phyloP scores from a whole-genome alignment of 2,888 invertebrate species.

The Lasioglossum lativentre region DNA sequence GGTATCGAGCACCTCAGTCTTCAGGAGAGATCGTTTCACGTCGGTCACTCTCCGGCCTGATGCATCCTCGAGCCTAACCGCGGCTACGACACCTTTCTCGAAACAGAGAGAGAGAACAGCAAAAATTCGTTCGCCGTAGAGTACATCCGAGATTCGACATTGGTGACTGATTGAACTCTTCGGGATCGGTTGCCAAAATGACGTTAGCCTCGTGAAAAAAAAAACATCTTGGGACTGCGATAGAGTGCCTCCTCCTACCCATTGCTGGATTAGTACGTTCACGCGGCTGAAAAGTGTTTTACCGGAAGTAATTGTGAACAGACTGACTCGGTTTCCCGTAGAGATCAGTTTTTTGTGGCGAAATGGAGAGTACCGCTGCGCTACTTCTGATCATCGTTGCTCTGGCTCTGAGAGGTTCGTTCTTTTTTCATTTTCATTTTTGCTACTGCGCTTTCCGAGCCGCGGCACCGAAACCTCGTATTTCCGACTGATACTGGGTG shows the following conservation, averaged over 20 bases:
- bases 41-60: conserved; percentile 56
- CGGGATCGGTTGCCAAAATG: conserved; percentile 51
- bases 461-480: background rate
- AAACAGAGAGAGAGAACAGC: background rate
- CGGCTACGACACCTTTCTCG: background rate
- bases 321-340: background rate
- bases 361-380: conserved; percentile 68
- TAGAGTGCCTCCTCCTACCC: conserved; percentile 41
- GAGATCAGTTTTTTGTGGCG: conserved; percentile 19
- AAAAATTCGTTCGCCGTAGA: background rate
- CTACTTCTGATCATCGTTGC: conserved; percentile 62
- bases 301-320: conserved; percentile 4
- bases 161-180: conserved; percentile 7
- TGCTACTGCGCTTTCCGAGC: background rate
- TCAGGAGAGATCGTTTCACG: conserved; percentile 73
- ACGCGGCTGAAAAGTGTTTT: conserved; percentile 16
- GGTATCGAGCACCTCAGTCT: conserved; percentile 77
- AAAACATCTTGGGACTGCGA: conserved; percentile 26
- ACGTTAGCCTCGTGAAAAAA: conserved; percentile 67
- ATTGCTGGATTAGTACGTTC: conserved; percentile 46
- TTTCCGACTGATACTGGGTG: background rate
- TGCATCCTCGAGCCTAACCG: background rate
- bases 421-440: background rate
- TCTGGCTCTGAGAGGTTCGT: conserved; percentile 75
- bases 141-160: conserved; percentile 22